Percentiles rank a stretch among this genome's conserved stretches.
phyloP scores from a whole-genome alignment of 92 coral and sea anemone species.

The Actinernus sp. region DNA sequence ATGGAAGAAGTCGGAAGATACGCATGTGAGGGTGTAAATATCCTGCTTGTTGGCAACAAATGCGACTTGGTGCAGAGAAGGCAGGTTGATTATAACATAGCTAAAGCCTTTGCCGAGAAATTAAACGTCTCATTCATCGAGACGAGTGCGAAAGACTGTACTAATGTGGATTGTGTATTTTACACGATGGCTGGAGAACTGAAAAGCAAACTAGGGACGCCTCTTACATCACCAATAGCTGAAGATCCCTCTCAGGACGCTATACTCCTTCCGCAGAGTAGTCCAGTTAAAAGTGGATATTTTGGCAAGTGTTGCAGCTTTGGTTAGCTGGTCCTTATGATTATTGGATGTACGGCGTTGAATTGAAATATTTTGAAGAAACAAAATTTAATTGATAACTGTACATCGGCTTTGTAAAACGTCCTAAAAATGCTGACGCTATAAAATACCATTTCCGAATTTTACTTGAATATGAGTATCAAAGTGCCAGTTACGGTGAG shows the following conservation, averaged over 20 bases:
- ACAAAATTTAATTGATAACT: too few species aligned
- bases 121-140: constrained; percentile 88
- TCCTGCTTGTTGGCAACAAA: constrained; percentile 92
- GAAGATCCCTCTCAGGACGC: constrained; percentile 24
- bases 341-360: too few species aligned
- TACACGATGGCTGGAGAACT: constrained; percentile 94
- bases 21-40: constrained; percentile 90
- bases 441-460: too few species aligned
- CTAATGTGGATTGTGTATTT: constrained; percentile 92
- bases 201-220: constrained; percentile 85
- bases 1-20: constrained; percentile 84
- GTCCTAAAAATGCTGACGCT: too few species aligned
- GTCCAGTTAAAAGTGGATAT: constrained; percentile 32
- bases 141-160: constrained; percentile 96
- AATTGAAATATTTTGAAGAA: too few species aligned
- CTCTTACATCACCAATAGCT: constrained; percentile 61
- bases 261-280: constrained; percentile 41
- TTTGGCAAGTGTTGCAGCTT: constrained; percentile 64
- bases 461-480: too few species aligned
- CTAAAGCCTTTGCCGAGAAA: constrained; percentile 85
- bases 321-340: too few species aligned
- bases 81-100: constrained; percentile 84
- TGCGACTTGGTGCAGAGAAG: constrained; percentile 86
- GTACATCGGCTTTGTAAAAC: too few species aligned
- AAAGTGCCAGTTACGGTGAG: too few species aligned